These are phyloP conservation scores for Eustalomyia histrio DNA, from an alignment of 2,888 invertebrate genomes.

Conservation along the genomic window DNA sequence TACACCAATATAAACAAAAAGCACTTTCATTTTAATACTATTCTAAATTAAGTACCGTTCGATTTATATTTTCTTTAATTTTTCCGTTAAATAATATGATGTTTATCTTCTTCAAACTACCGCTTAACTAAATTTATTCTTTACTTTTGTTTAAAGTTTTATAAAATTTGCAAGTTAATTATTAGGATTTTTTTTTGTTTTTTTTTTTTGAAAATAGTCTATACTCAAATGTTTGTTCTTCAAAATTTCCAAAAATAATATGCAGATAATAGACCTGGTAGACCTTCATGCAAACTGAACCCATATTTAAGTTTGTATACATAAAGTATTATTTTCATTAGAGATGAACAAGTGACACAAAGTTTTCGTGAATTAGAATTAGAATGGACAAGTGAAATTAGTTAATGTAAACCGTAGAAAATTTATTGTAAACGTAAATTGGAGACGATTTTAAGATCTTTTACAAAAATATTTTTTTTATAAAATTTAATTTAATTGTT, in stretches of 20 bases:
- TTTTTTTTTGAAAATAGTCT: not conserved
- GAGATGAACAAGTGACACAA: not conserved
- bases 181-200: not conserved
- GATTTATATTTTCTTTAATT: not conserved
- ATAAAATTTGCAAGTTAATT: slow-evolving; percentile 12
- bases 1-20: not conserved
- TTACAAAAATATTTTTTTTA: too few relatives aligned
- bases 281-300: slow-evolving; percentile 56
- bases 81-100: slow-evolving; percentile 4
- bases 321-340: not conserved
- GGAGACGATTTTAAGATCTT: too few relatives aligned
- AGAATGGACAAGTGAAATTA: too few relatives aligned
- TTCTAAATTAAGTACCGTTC: not conserved
- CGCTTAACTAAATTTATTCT: slow-evolving; percentile 27
- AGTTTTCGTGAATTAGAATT: not conserved
- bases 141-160: slow-evolving; percentile 15
- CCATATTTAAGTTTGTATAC: slow-evolving; percentile 2
- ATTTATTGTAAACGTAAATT: too few relatives aligned
- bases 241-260: slow-evolving; percentile 37
- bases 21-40: slow-evolving; percentile 27
- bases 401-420: too few relatives aligned
- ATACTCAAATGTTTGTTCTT: slow-evolving; percentile 21
- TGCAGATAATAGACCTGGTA: slow-evolving; percentile 14
- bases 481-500: too few relatives aligned
- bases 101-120: slow-evolving; percentile 15